Base-by-base conservation (phyloP, 2,888 invertebrate genomes). In the Ornithoptera priamus region DNA sequence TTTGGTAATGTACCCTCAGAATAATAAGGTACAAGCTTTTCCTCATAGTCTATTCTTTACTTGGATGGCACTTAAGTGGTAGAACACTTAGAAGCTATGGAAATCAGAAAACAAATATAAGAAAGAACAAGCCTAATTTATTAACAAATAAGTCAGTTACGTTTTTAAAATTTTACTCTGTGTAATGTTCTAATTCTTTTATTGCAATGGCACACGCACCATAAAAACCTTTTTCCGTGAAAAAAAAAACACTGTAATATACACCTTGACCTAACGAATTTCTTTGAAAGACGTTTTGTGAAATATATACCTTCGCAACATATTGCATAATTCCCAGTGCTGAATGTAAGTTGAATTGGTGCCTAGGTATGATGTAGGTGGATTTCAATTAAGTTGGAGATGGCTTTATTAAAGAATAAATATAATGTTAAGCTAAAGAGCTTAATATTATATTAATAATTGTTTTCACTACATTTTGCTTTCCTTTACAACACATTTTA, bases 191-290 rank as follows among this genome's bases (percentile, higher is more conserved):
- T 56, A 56, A 59, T 17, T 39, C 4, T 64, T 56, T 63, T 50
- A 64, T 56, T 53, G 42, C 20, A 8, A 57, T 65, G 20, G 57
- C 20, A 20, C 65, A 58, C 24, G 22, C 22, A 62, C 50, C 4
- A 53, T 53, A 15, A 53, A 60, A 60, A 57, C 39, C 2, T 46
- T 59, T 66, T 62, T 20, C 59, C 66, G 24, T 46, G n/a, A n/a
- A 24, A 66, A 60, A 66, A 17, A 50, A 50, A 18, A 46, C 36
- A 17, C 39, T 57, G n/a, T 39, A 63, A 56, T 36, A 53, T 59
- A 57, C 36, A 64, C 65, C 69, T 69, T 69, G 56, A 69, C 69
- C 61, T 39, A 61, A 69, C 42, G 50, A 69, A 69, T 61, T 65
- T 65, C 65, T 69, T 24, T 46, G 62, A 69, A 57, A 62, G 39